Percentiles rank a stretch among this genome's conserved stretches.
Conservation (phyloP, 1,140 invertebrate species). For the Acromyrmex charruanus region DNA sequence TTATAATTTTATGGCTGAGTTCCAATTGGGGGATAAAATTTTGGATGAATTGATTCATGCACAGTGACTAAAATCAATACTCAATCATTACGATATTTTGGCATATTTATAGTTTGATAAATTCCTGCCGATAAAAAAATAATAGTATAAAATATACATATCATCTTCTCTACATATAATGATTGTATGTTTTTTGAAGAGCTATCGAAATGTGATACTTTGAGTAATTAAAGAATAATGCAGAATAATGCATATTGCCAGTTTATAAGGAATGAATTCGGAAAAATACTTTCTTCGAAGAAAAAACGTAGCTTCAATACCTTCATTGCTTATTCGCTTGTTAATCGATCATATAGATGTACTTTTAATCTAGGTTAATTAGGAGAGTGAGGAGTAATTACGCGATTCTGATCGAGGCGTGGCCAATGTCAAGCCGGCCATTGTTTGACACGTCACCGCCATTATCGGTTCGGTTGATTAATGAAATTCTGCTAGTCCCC, state of each 20-base stretch:
- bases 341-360: slow-evolving; percentile 30
- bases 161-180: too few relatives aligned
- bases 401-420: slow-evolving; percentile 32
- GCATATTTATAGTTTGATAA: too few relatives aligned
- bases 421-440: slow-evolving; percentile 61
- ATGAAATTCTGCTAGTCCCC: slow-evolving; percentile 53
- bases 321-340: slow-evolving; percentile 1
- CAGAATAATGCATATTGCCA: not conserved
- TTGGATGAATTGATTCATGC: not conserved
- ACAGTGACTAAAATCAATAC: not conserved
- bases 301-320: not conserved
- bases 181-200: not conserved
- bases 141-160: too few relatives aligned
- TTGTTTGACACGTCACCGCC: slow-evolving; percentile 55
- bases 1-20: not conserved
- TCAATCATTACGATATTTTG: not conserved
- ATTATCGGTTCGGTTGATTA: slow-evolving; percentile 64
- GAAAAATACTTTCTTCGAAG: not conserved
- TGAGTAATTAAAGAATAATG: not conserved
- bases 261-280: not conserved
- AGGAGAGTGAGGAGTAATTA: slow-evolving; percentile 57
- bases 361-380: slow-evolving; percentile 67
- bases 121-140: too few relatives aligned
- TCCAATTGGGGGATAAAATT: not conserved
- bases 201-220: not conserved